Conservation (phyloP, 2,797 vertebrate genomes). For the Sebastes iracundus region DNA sequence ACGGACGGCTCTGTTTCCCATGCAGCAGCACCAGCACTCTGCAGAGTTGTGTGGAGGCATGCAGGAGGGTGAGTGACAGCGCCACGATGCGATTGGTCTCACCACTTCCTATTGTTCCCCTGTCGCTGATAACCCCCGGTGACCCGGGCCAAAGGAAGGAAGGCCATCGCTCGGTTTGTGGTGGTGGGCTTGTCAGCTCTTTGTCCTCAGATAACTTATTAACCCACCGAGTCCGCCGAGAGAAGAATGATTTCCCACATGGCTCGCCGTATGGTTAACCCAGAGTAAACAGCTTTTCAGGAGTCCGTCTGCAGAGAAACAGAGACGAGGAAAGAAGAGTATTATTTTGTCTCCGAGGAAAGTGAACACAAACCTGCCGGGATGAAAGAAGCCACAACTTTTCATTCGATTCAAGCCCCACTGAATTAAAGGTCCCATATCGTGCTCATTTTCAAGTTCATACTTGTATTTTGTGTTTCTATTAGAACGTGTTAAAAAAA, state of each 20-base stretch:
- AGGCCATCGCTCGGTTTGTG: constrained; percentile 71
- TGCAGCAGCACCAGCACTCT: constrained; percentile 9
- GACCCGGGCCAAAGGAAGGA: constrained; percentile 76
- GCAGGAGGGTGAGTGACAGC: constrained; percentile 68
- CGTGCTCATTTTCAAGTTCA: too few relatives aligned
- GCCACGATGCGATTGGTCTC: constrained; percentile 56
- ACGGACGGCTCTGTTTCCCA: constrained; percentile 43
- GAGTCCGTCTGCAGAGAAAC: constrained; percentile 20
- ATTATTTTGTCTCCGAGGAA: constrained; percentile 12
- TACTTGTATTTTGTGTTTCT: too few relatives aligned
- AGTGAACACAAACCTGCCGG: constrained; percentile 4
- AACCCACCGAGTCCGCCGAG: constrained; percentile 72
- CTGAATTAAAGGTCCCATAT: background rate
- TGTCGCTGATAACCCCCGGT: constrained; percentile 80
- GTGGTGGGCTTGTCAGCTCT: constrained; percentile 71
- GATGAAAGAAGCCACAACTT: background rate
- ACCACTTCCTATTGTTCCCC: constrained; percentile 83
- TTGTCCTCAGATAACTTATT: constrained; percentile 86
- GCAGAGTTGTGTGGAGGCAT: constrained; percentile 54
- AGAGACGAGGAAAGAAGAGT: constrained; percentile 12
- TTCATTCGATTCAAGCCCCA: background rate
- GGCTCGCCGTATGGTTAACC: constrained; percentile 77
- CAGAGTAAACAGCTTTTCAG: constrained; percentile 77
- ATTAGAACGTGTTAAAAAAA: too few relatives aligned
- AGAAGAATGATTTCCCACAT: constrained; percentile 76